A percentile compares a stretch with the other conserved stretches of the same genome.
Conservation (phyloP, 2,888 invertebrate genomes). For the Bellardia bayeri region DNA sequence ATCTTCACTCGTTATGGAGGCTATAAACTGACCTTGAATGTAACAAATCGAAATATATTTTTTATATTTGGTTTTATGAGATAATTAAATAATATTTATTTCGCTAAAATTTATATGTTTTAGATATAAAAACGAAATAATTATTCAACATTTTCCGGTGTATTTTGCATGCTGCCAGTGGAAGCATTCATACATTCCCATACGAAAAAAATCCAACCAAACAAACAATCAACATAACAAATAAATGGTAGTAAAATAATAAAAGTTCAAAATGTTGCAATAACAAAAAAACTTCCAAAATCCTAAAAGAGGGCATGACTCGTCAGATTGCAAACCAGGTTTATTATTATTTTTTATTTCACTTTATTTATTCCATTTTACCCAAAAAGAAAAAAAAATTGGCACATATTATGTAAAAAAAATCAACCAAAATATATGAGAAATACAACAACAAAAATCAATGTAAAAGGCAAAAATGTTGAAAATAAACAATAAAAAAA, state of each 20-base stretch:
- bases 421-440: slow-evolving; percentile 15
- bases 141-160: slow-evolving; percentile 41
- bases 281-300: slow-evolving; percentile 41
- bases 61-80: neutral
- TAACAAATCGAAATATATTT: slow-evolving; percentile 1
- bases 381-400: slow-evolving; percentile 50
- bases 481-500: slow-evolving; percentile 31
- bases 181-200: neutral
- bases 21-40: slow-evolving; percentile 21
- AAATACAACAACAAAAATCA: slow-evolving; percentile 26
- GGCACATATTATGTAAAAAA: slow-evolving; percentile 71
- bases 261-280: slow-evolving; percentile 64
- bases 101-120: slow-evolving; percentile 15
- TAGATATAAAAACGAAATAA: slow-evolving; percentile 4
- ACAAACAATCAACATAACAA: neutral
- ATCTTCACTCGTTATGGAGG: neutral
- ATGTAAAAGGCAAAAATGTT: slow-evolving; percentile 60
- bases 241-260: slow-evolving; percentile 22
- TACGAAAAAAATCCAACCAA: neutral
- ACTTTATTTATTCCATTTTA: slow-evolving; percentile 51
- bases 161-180: slow-evolving; percentile 36
- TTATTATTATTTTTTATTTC: slow-evolving; percentile 41
- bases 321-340: slow-evolving; percentile 61
- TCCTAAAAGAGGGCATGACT: slow-evolving; percentile 68
- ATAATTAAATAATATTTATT: slow-evolving; percentile 24